Conservation (phyloP, 64 coral and sea anemone species). For the Trachythela sp. region DNA sequence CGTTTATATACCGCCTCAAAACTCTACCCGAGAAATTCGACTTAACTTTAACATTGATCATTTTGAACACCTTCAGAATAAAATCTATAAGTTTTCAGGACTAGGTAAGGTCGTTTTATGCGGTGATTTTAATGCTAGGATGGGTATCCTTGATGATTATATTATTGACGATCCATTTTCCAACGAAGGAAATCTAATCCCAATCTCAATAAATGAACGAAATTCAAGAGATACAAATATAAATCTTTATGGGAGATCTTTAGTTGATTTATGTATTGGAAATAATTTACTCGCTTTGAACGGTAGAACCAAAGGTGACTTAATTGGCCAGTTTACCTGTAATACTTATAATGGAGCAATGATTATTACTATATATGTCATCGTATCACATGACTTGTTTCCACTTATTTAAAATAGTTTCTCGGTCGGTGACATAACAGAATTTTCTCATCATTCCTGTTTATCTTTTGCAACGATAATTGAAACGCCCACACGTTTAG, state of each 20-base stretch:
- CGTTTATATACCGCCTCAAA: neutral
- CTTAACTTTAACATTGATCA: neutral
- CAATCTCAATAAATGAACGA: neutral
- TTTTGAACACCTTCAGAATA: slow-evolving; percentile 18
- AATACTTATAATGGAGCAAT: neutral
- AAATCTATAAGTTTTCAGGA: slow-evolving; percentile 41
- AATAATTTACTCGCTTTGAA: neutral
- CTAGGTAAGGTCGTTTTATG: slow-evolving; percentile 29
- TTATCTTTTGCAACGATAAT: neutral
- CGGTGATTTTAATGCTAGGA: no score
- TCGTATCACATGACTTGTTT: neutral
- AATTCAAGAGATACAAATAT: neutral
- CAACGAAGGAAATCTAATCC: neutral
- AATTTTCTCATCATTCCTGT: neutral
- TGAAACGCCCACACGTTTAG: neutral
- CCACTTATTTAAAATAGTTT: neutral
- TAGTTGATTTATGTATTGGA: neutral
- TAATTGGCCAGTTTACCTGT: neutral
- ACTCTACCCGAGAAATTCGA: neutral
- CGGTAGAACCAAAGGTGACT: neutral
- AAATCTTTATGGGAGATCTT: neutral
- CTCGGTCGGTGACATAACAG: neutral
- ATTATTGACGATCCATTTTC: neutral
- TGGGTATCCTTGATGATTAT: slow-evolving; percentile 31
- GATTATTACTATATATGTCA: neutral